Conservation (phyloP, 2,888 invertebrate species). For the Agriopis marginaria region DNA sequence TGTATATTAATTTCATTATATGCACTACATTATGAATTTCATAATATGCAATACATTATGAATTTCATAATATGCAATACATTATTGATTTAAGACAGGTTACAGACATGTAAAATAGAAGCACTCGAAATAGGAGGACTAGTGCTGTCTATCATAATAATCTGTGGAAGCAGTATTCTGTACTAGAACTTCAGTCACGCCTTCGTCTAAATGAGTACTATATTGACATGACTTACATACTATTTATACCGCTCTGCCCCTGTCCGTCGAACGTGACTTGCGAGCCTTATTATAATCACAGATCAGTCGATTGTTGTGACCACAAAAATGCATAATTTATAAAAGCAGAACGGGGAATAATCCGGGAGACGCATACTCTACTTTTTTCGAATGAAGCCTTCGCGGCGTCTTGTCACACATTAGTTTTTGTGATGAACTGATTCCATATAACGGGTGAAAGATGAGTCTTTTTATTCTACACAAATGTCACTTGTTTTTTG, state of each 20-base stretch:
- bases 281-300: conserved; percentile 82
- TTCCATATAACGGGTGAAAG: conserved; percentile 58
- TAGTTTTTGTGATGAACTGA: conserved; percentile 67
- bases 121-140: too few species aligned
- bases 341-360: conserved; percentile 71
- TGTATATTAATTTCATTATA: too few species aligned
- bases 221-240: conserved; percentile 61
- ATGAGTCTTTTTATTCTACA: conserved; percentile 56
- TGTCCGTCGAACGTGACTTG: conserved; percentile 75
- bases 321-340: conserved; percentile 83
- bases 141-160: too few species aligned
- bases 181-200: conserved; percentile 62
- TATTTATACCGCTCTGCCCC: conserved; percentile 52
- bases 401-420: conserved; percentile 65
- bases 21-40: too few species aligned
- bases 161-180: conserved; percentile 48
- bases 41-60: too few species aligned
- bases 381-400: conserved; percentile 64
- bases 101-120: too few species aligned
- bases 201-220: conserved; percentile 62
- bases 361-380: conserved; percentile 59
- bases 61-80: too few species aligned
- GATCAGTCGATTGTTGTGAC: conserved; percentile 81
- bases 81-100: too few species aligned
- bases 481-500: conserved; percentile 56